Percentiles rank a stretch among this genome's conserved stretches.
phyloP scores from a whole-genome alignment of 2,113 vertebrate genomes.

The Pelodiscus sinensis region DNA sequence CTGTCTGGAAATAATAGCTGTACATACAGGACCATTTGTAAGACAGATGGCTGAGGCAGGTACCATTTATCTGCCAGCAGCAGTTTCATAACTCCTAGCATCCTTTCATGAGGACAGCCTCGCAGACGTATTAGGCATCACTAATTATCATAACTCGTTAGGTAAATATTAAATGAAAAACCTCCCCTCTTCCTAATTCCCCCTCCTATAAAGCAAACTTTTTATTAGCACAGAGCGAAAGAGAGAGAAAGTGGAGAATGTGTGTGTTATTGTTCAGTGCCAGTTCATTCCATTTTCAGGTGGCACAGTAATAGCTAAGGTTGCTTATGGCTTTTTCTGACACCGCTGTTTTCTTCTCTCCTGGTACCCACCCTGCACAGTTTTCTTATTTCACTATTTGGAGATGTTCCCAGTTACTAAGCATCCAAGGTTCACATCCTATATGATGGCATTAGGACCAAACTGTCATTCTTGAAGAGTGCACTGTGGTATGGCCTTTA shows the following conservation, averaged over 20 bases:
- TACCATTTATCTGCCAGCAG: conserved; percentile 65
- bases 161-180: conserved; percentile 17
- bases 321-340: not conserved
- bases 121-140: conserved; percentile 25
- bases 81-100: conserved; percentile 48
- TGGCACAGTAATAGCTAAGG: not conserved
- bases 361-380: not conserved
- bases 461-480: not conserved
- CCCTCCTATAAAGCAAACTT: not conserved
- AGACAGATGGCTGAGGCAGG: conserved; percentile 69
- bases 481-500: not conserved
- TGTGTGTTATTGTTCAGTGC: not conserved
- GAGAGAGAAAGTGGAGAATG: not conserved
- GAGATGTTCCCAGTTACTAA: not conserved
- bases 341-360: not conserved
- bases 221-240: not conserved
- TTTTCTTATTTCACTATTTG: not conserved
- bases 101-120: not conserved
- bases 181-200: not conserved
- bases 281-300: not conserved
- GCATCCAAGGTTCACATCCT: not conserved
- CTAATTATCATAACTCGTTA: conserved; percentile 25
- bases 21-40: conserved; percentile 72
- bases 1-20: conserved; percentile 77
- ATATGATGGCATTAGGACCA: not conserved